phyloP scores from a whole-genome alignment of 2,797 vertebrate species.

The Anomalospiza imberbis region DNA sequence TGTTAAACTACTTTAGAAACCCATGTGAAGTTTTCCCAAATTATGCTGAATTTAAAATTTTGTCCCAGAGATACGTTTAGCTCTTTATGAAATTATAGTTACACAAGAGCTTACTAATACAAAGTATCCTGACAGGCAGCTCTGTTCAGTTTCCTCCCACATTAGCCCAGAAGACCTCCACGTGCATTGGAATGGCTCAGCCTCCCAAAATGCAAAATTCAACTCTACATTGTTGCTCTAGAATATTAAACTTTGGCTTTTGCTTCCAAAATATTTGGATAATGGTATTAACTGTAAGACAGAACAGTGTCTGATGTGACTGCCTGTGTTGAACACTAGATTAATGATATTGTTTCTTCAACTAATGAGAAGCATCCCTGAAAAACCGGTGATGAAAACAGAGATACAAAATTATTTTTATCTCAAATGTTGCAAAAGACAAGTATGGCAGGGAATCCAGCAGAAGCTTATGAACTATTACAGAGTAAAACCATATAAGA shows the following conservation, averaged over 20 bases:
- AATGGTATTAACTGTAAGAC: background rate
- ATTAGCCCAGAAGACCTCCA: background rate
- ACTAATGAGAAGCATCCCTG: background rate
- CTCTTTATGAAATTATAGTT: background rate
- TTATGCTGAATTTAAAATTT: background rate
- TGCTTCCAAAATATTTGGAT: background rate
- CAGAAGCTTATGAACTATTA: background rate
- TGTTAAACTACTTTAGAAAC: background rate
- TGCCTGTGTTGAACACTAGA: background rate
- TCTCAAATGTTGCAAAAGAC: background rate
- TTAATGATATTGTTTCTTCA: background rate
- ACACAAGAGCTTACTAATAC: background rate
- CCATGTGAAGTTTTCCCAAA: background rate
- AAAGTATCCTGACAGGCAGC: background rate
- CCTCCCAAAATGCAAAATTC: background rate
- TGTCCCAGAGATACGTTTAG: background rate
- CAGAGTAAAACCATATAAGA: background rate
- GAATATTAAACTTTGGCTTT: background rate
- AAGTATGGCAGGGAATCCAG: background rate
- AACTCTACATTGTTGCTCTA: background rate
- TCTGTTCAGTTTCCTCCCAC: background rate
- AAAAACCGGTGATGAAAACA: background rate
- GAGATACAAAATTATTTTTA: background rate
- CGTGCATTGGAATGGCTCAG: accelerated
- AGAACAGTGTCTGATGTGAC: background rate